Percentiles rank a stretch among this genome's conserved stretches.
Evolutionary conservation across 2,113 vertebrate genomes (phyloP).

Genomic region (Zosterops borbonicus): DNA sequence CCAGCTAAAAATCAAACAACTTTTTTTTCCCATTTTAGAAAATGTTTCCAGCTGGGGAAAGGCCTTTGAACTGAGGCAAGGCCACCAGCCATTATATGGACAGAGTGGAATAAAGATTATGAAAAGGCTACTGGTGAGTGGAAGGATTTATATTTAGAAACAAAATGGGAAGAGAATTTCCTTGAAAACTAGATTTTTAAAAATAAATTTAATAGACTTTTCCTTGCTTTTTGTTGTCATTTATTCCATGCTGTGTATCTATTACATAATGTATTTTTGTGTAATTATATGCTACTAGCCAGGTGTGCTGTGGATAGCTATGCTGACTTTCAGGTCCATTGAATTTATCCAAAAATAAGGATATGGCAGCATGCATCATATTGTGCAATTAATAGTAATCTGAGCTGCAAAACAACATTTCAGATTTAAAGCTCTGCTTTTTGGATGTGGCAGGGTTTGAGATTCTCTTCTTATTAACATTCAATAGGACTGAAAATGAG

Average conservation of each 20-base stretch:
- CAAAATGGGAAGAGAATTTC: background rate
- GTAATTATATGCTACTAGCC: background rate
- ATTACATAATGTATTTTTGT: background rate
- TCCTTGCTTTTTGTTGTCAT: background rate
- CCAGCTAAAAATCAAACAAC: background rate
- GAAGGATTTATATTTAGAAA: background rate
- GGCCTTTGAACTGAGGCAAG: conserved; percentile 16
- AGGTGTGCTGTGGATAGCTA: background rate
- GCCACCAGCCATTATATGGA: background rate
- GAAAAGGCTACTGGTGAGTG: background rate
- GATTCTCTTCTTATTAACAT: background rate
- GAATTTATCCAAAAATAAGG: background rate
- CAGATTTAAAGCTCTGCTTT: background rate
- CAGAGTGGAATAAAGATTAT: background rate
- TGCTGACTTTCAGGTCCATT: background rate
- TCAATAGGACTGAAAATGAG: background rate
- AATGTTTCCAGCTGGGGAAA: conserved; percentile 15
- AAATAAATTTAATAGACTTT: background rate
- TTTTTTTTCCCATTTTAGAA: conserved; percentile 13
- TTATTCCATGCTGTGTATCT: background rate
- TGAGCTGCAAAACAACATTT: background rate
- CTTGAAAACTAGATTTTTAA: background rate
- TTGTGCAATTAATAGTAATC: background rate
- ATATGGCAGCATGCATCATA: background rate
- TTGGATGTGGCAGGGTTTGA: background rate